A percentile compares a stretch with the other conserved stretches of the same genome.
Conservation (phyloP, 2,888 invertebrate genomes). For the Strigamia maritima region DNA sequence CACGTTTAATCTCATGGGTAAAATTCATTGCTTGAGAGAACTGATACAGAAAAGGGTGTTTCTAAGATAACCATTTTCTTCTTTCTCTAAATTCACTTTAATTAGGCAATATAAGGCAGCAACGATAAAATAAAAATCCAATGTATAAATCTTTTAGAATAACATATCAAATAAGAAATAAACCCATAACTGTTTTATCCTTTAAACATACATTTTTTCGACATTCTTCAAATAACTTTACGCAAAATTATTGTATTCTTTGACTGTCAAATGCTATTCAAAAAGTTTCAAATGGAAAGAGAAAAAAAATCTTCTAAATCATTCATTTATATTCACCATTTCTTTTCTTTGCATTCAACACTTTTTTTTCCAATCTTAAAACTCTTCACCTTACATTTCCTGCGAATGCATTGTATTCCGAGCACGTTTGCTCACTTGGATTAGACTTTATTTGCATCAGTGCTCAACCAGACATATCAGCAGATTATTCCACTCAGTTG, state of each 20-base stretch:
- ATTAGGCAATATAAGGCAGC: not conserved
- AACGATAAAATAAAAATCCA: not conserved
- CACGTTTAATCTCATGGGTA: constrained; percentile 19
- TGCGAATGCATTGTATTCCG: constrained; percentile 27
- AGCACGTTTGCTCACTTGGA: constrained; percentile 34
- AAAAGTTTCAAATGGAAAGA: not conserved
- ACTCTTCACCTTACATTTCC: constrained; percentile 34
- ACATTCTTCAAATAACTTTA: not conserved
- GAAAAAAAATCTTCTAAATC: constrained; percentile 24
- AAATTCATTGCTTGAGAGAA: constrained; percentile 27
- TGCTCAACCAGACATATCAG: constrained; percentile 34
- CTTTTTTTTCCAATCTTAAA: constrained; percentile 25
- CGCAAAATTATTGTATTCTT: not conserved
- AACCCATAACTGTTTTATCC: not conserved
- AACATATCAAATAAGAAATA: not conserved
- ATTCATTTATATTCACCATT: constrained; percentile 34
- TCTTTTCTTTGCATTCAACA: constrained; percentile 26
- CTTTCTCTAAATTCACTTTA: not conserved
- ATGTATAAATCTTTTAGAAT: not conserved
- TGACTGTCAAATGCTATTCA: not conserved
- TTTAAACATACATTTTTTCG: not conserved
- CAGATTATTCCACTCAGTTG: constrained; percentile 34
- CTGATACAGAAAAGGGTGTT: constrained; percentile 24
- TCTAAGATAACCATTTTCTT: not conserved
- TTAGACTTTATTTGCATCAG: constrained; percentile 34